Percentiles rank a stretch among this genome's conserved stretches.
Conservation (phyloP, 1,140 invertebrate species). For the Brachionus sp. region DNA sequence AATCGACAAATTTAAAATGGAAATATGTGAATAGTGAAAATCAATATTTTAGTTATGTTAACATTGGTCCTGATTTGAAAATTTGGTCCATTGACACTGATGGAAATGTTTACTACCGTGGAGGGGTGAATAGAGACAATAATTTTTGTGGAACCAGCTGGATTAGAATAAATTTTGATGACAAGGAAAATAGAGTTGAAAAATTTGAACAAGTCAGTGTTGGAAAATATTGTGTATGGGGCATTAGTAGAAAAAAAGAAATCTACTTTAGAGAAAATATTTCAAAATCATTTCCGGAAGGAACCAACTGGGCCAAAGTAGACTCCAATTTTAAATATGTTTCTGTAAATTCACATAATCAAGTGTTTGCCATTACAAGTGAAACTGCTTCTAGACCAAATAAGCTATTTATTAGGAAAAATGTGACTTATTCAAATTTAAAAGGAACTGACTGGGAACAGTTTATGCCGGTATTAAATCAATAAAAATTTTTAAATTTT, state of each 20-base stretch:
- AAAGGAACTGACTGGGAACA: slow-evolving; percentile 19
- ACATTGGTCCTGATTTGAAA: background rate
- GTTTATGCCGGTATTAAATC: background rate
- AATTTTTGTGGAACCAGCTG: slow-evolving; percentile 1
- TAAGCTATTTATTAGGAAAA: background rate
- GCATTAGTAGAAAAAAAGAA: slow-evolving; percentile 14
- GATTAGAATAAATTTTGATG: slow-evolving; percentile 2
- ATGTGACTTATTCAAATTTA: background rate
- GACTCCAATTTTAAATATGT: slow-evolving; percentile 13
- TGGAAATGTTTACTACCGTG: slow-evolving; percentile 22
- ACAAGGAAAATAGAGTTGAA: background rate
- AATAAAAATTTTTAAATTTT: background rate
- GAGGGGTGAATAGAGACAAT: background rate
- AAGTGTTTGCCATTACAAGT: slow-evolving; percentile 31
- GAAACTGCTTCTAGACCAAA: slow-evolving; percentile 16
- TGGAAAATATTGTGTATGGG: slow-evolving; percentile 35
- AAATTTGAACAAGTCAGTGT: slow-evolving; percentile 33
- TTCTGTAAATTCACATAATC: slow-evolving; percentile 5
- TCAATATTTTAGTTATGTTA: slow-evolving; percentile 13
- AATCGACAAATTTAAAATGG: background rate
- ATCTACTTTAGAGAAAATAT: slow-evolving; percentile 34
- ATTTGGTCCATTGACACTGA: slow-evolving; percentile 34
- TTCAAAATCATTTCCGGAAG: slow-evolving; percentile 20
- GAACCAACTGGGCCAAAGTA: slow-evolving; percentile 6
- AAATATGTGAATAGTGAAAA: background rate